These are phyloP conservation scores for Pseudoatta argentina DNA, from an alignment of 1,140 invertebrate species.

Conservation along the genomic window DNA sequence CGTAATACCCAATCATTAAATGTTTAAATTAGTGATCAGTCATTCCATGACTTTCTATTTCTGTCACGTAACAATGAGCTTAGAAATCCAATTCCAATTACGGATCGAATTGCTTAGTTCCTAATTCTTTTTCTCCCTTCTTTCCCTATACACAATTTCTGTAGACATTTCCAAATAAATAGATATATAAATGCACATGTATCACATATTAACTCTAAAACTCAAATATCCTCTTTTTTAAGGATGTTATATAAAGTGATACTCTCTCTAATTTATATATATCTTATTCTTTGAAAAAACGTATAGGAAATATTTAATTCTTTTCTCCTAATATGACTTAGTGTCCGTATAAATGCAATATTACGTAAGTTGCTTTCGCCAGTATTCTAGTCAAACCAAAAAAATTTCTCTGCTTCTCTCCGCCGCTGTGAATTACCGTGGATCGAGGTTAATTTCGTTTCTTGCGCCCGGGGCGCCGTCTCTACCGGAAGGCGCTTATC, in stretches of 20 bases:
- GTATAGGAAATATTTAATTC: conserved; percentile 7
- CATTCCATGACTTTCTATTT: neutral
- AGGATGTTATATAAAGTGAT: neutral
- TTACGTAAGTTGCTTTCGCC: conserved; percentile 46
- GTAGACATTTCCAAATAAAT: neutral
- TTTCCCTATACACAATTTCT: neutral
- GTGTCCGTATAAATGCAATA: conserved; percentile 38
- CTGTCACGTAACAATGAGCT: conserved; percentile 5
- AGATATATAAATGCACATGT: neutral
- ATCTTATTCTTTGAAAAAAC: neutral
- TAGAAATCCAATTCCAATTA: conserved; percentile 26
- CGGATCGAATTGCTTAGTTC: neutral
- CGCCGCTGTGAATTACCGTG: conserved; percentile 37
- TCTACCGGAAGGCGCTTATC: conserved; percentile 42
- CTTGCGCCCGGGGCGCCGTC: conserved; percentile 29
- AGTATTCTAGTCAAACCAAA: neutral
- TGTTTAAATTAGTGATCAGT: neutral
- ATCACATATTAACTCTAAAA: neutral
- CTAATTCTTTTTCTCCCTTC: neutral
- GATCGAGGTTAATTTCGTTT: conserved; percentile 57
- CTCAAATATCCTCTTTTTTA: neutral
- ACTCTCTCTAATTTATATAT: neutral
- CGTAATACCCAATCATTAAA: conserved; percentile 18
- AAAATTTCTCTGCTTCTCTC: conserved; percentile 19
- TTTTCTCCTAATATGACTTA: neutral